Conservation (phyloP, 2,888 invertebrate genomes). For the Zygothrica quintamaculata region DNA sequence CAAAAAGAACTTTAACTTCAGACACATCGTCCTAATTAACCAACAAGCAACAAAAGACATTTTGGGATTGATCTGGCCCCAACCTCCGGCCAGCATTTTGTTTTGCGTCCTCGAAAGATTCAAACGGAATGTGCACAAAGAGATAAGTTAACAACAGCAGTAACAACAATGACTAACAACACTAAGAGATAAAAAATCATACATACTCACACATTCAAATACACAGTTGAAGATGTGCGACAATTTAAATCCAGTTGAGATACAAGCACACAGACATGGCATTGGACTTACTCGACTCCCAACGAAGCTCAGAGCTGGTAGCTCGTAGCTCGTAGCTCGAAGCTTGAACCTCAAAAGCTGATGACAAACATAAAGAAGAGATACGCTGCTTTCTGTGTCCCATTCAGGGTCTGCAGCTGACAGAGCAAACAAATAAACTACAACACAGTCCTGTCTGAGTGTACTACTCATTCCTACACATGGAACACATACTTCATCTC, state of each 20-base stretch:
- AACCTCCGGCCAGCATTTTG: background rate
- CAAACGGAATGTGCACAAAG: conserved; percentile 51
- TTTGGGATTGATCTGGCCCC: conserved; percentile 19
- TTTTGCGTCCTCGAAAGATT: conserved; percentile 15
- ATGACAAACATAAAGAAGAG: conserved; percentile 64
- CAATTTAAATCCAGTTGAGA: conserved; percentile 69
- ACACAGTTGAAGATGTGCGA: conserved; percentile 46
- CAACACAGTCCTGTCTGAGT: conserved; percentile 22
- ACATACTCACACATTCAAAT: conserved; percentile 25
- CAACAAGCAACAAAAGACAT: conserved; percentile 56
- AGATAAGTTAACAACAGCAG: conserved; percentile 35
- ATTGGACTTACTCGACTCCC: conserved; percentile 42
- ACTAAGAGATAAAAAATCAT: conserved; percentile 57
- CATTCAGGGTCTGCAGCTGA: background rate
- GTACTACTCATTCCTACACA: conserved; percentile 1
- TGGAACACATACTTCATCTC: conserved; percentile 1
- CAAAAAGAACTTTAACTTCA: conserved; percentile 45
- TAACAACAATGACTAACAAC: conserved; percentile 51
- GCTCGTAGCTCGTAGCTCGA: no score
- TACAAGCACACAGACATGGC: conserved; percentile 32
- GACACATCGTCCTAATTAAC: conserved; percentile 73
- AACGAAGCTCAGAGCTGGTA: no score
- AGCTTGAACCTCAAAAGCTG: no score
- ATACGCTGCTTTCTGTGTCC: background rate
- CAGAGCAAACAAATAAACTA: conserved; percentile 68